Percentiles rank a stretch among this genome's conserved stretches.
Conservation (phyloP, 2,113 vertebrate species). For the Callospermophilus lateralis region DNA sequence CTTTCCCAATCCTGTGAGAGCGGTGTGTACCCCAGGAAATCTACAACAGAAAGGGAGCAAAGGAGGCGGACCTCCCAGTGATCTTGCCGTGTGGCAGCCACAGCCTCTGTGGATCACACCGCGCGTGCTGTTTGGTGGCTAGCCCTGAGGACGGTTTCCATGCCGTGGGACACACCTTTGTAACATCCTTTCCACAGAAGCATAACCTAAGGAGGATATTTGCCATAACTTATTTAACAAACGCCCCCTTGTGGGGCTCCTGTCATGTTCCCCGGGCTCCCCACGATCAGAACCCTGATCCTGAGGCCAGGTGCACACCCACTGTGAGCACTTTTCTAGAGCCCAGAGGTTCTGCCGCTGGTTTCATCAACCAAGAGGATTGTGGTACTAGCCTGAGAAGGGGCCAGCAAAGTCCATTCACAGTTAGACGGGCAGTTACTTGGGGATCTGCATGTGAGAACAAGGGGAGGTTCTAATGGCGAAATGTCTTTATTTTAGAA, state of each 20-base stretch:
- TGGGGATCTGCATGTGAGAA: not conserved
- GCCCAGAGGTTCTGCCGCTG: too few species aligned
- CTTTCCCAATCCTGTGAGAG: too few species aligned
- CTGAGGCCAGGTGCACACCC: not conserved
- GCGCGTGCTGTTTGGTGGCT: rapidly evolving
- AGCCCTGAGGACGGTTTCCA: not conserved
- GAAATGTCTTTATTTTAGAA: not conserved
- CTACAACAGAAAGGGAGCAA: not conserved
- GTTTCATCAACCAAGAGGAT: not conserved
- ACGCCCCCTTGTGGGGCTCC: not conserved
- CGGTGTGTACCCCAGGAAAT: not conserved
- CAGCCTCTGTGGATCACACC: too few species aligned
- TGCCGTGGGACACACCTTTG: not conserved
- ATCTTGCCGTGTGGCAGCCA: not conserved
- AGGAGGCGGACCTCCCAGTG: not conserved
- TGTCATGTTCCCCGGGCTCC: not conserved
- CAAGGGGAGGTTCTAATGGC: not conserved
- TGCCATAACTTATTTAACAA: not conserved
- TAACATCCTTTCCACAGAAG: too few species aligned
- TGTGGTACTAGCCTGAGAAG: rapidly evolving
- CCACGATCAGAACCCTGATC: too few species aligned
- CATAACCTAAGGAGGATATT: not conserved
- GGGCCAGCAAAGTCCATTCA: rapidly evolving
- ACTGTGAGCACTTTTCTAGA: not conserved
- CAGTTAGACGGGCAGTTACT: not conserved